Percentiles rank a stretch among this genome's conserved stretches.
Conservation (phyloP, 2,888 invertebrate species). For the Nasonovia ribisnigri region DNA sequence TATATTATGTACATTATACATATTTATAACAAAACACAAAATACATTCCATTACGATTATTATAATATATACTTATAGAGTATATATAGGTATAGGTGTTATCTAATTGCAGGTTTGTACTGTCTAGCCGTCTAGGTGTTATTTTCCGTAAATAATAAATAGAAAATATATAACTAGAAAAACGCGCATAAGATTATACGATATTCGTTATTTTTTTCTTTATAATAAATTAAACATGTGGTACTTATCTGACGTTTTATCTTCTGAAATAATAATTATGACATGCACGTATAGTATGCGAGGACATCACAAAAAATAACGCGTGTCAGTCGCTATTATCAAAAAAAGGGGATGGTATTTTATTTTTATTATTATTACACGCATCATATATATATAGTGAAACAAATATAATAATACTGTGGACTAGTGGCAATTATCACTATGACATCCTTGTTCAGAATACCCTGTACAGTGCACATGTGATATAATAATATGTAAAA, state of each 20-base stretch:
- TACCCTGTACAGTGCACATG: neutral
- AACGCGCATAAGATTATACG: constrained; percentile 2
- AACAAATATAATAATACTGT: constrained; percentile 56
- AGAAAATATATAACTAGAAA: constrained; percentile 4
- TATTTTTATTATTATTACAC: constrained; percentile 47
- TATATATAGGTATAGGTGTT: neutral
- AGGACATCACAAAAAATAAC: constrained; percentile 51
- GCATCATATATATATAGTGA: constrained; percentile 8
- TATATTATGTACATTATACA: neutral
- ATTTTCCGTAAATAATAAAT: constrained; percentile 18
- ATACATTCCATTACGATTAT: neutral
- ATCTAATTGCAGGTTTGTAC: neutral
- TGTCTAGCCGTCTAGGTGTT: neutral
- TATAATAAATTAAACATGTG: constrained; percentile 53
- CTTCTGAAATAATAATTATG: constrained; percentile 48
- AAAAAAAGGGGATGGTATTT: constrained; percentile 53
- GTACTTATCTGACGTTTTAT: constrained; percentile 50
- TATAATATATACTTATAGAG: neutral
- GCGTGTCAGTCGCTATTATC: constrained; percentile 54
- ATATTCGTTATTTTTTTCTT: constrained; percentile 35
- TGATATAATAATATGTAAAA: neutral
- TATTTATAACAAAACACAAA: neutral
- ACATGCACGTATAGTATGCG: constrained; percentile 41
- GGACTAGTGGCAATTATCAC: constrained; percentile 59
- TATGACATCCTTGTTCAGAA: constrained; percentile 55